Percentiles rank a stretch among this genome's conserved stretches.
These are phyloP conservation scores for Psammodynastes pulverulentus DNA, from an alignment of 2,113 vertebrate species.

Conservation along the genomic window DNA sequence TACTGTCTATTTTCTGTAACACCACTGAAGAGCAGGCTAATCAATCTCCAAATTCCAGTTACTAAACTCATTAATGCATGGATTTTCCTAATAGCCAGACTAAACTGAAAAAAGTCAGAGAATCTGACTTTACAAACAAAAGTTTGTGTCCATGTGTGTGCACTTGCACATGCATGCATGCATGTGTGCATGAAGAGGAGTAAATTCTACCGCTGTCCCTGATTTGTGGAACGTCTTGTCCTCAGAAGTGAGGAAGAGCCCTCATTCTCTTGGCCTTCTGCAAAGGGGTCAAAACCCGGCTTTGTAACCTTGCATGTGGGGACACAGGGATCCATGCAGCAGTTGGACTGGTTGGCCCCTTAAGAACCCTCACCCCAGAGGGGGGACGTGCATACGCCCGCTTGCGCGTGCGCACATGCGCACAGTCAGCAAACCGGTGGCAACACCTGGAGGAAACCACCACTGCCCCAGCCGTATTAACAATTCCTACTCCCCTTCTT, in stretches of 20 bases:
- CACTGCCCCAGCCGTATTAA: background rate
- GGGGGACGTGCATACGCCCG: too few relatives aligned
- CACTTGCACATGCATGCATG: background rate
- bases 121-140: background rate
- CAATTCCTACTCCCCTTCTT: background rate
- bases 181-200: background rate
- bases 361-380: too few relatives aligned
- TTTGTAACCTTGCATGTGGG: background rate
- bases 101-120: background rate
- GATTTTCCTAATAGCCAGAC: background rate
- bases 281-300: background rate
- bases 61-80: background rate
- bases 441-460: too few relatives aligned
- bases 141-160: background rate
- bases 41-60: background rate
- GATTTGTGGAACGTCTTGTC: background rate
- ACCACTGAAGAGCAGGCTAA: background rate
- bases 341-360: background rate
- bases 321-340: background rate
- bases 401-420: too few relatives aligned
- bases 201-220: background rate
- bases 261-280: background rate
- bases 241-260: background rate
- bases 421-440: too few relatives aligned
- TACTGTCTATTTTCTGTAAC: conserved; percentile 46